Percentiles rank a stretch among this genome's conserved stretches.
These are phyloP conservation scores for Mus pahari DNA, from an alignment of 2,113 vertebrate species.

Conservation along the genomic window DNA sequence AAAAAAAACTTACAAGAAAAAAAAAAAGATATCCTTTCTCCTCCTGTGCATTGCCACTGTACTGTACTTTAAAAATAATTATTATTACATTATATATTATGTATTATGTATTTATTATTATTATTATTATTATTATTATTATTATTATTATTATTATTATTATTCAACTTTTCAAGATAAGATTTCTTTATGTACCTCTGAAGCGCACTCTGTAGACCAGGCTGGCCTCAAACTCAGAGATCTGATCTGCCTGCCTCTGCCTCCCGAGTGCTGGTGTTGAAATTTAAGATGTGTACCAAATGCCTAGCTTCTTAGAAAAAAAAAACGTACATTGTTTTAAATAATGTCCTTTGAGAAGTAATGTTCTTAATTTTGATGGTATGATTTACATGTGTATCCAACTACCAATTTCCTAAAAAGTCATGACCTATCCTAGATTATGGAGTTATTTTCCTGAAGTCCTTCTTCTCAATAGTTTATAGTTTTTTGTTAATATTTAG, in stretches of 20 bases:
- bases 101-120: no score
- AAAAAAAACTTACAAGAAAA: no score
- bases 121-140: no score
- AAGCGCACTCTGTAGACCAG: not conserved
- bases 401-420: not conserved
- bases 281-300: not conserved
- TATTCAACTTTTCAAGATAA: not conserved
- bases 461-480: not conserved
- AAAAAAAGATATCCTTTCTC: no score
- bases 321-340: not conserved
- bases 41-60: not conserved
- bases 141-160: no score
- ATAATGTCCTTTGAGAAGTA: not conserved
- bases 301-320: no score
- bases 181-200: not conserved
- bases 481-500: not conserved
- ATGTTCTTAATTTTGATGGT: slow-evolving; percentile 1
- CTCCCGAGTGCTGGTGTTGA: not conserved
- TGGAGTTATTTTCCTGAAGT: not conserved
- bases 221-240: not conserved
- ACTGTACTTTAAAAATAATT: not conserved
- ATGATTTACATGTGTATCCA: not conserved
- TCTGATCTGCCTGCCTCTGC: not conserved
- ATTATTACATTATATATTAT: not conserved
- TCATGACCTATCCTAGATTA: not conserved